Evolutionary conservation across 1,140 invertebrate species (phyloP), one percentile per base, ranked within the genome.

Genomic region (Pachyrhynchus sulphureomaculatus): DNA sequence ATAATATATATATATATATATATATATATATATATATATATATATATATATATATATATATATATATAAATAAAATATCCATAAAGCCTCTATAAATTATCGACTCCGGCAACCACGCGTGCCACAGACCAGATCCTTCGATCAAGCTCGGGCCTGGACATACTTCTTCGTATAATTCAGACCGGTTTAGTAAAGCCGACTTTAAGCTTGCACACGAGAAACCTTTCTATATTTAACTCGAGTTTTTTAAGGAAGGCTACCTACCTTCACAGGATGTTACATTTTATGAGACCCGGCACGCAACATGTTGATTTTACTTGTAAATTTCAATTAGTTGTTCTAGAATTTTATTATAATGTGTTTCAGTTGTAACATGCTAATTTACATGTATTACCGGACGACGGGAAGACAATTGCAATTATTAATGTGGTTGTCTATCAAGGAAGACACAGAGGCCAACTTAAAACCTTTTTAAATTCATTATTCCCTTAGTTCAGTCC

Each of bases 231-330:
- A 13, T 20, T 45, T 45, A 21, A 45, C 21, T 45, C 13, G n/a
- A 13, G 17, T 13, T 45, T 29, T 29, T 29, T 45, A 45, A 45
- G 15, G 42, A 41, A 41, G 37, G 37, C 9, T 18, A 41, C 15
- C 9, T 18, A 41, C 15, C 15, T 41, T 41, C 37, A 9, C 37
- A n/a, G 15, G 37, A 13, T 18, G 15, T 20, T 41, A 41, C 15
- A 20, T 18, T 41, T 41, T 41, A 32, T 21, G 13, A 41, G 37
- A 41, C 20, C 20, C 12, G 37, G 37, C 37, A 41, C 56, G 56
- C 56, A 59, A 59, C 56, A n/a, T 59, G 56, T 59, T 44, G 56
- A 59, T 59, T 59, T 59, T 59, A 51, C 56, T 59, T 59, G 56
- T 59, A 59, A 59, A 59, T 59, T 59, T 41, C 56, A 51, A 59